Conservation (phyloP, 2,888 invertebrate species). For the Xestoiulus laeticollis region DNA sequence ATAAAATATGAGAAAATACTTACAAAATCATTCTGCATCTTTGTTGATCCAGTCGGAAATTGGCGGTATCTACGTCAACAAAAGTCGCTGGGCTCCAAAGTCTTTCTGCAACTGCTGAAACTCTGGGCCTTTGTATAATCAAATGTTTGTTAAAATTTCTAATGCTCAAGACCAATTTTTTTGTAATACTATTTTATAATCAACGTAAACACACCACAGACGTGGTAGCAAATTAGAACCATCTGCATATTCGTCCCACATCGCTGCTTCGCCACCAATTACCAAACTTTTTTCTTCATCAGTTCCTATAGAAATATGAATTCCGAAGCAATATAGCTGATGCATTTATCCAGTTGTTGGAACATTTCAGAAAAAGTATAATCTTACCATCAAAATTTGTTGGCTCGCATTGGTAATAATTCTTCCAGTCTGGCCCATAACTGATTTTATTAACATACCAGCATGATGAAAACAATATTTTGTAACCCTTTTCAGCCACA, state of each 20-base stretch:
- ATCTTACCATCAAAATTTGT: constrained; percentile 60
- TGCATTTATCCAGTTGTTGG: neutral
- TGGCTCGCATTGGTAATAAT: constrained; percentile 69
- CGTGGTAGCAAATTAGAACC: constrained; percentile 70
- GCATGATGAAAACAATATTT: constrained; percentile 78
- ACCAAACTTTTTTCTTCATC: constrained; percentile 62
- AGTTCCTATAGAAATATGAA: constrained; percentile 55
- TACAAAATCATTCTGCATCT: constrained; percentile 59
- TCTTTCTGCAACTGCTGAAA: constrained; percentile 59
- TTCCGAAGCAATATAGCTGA: neutral
- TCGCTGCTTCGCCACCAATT: constrained; percentile 80
- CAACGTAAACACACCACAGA: constrained; percentile 73
- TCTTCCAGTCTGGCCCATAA: constrained; percentile 75
- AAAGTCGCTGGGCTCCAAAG: constrained; percentile 57
- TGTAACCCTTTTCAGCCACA: constrained; percentile 68
- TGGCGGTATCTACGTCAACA: constrained; percentile 57
- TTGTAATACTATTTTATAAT: neutral
- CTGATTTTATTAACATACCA: constrained; percentile 87
- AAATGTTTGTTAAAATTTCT: constrained; percentile 50
- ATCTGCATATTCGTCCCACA: constrained; percentile 78
- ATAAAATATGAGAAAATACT: neutral
- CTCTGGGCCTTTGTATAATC: constrained; percentile 57
- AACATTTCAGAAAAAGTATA: too few species aligned
- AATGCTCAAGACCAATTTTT: neutral
- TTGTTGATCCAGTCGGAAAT: constrained; percentile 59